Percentiles rank a stretch among this genome's conserved stretches.
These are phyloP conservation scores for Darevskia mixta DNA, from an alignment of 2,797 vertebrate species.

Conservation along the genomic window DNA sequence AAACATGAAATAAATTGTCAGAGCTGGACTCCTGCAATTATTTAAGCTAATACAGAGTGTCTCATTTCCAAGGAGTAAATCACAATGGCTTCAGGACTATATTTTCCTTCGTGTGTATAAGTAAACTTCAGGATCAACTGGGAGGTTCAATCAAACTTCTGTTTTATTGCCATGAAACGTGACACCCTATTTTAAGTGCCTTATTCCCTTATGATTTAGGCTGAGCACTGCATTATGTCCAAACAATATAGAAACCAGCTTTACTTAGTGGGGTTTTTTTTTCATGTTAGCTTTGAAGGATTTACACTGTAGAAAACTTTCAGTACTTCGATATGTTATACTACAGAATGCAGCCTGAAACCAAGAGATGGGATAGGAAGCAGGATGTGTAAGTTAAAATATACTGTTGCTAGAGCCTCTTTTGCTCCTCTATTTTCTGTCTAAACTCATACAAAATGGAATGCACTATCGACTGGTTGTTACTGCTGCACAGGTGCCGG, in stretches of 20 bases:
- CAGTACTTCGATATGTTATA: constrained; percentile 69
- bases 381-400: constrained; percentile 48
- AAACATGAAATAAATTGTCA: constrained; percentile 86
- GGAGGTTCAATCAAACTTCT: constrained; percentile 98
- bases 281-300: constrained; percentile 72
- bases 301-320: constrained; percentile 78
- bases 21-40: constrained; percentile 80
- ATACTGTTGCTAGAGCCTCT: constrained; percentile 12
- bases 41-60: constrained; percentile 89
- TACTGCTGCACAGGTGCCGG: constrained; percentile 36
- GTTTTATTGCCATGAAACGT: constrained; percentile 98
- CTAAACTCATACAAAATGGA: constrained; percentile 25
- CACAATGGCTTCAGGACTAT: constrained; percentile 87
- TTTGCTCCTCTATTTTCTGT: neutral
- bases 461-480: constrained; percentile 26
- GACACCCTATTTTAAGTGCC: constrained; percentile 95
- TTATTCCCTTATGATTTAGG: constrained; percentile 91
- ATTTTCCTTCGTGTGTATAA: constrained; percentile 92
- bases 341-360: constrained; percentile 65
- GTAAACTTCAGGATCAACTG: constrained; percentile 90
- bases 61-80: constrained; percentile 90
- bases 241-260: constrained; percentile 81
- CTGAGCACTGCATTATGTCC: constrained; percentile 83
- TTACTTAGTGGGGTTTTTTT: constrained; percentile 68
- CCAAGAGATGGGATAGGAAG: constrained; percentile 38